Conservation (phyloP, 2,113 vertebrate species). For the Coptodon bakossiorum region DNA sequence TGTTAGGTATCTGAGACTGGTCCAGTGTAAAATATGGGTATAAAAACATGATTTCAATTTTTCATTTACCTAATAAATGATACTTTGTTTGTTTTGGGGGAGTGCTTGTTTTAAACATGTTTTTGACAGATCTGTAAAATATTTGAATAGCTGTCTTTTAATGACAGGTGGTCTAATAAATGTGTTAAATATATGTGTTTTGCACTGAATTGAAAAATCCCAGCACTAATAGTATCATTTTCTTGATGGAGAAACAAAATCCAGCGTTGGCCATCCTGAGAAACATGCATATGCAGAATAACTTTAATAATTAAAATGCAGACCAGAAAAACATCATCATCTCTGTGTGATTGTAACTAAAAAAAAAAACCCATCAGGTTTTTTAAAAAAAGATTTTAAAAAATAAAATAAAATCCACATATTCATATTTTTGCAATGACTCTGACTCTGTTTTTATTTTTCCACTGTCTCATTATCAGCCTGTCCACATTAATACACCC, state of each 20-base stretch:
- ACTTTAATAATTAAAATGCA: not conserved
- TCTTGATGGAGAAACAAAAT: not conserved
- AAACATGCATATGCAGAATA: not conserved
- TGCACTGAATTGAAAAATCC: not conserved
- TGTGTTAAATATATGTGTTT: not conserved
- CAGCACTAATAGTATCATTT: not conserved
- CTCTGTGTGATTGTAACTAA: not conserved
- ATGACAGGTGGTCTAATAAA: not conserved
- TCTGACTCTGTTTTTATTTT: not conserved
- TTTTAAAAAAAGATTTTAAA: not conserved
- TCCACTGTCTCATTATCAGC: not conserved
- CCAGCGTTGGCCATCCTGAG: not conserved
- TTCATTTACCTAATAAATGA: not conserved
- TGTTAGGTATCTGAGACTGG: not conserved
- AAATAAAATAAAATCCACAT: not conserved
- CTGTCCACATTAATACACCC: not conserved
- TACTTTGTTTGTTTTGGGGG: not conserved
- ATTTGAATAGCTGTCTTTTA: not conserved
- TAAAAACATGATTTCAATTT: not conserved
- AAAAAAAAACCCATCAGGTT: accelerated
- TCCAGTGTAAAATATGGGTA: not conserved
- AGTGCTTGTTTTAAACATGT: not conserved
- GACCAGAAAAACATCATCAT: not conserved
- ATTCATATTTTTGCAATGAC: not conserved
- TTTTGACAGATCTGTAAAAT: not conserved